phyloP scores from a whole-genome alignment of 2,113 vertebrate species.

The Pelobates fuscus region DNA sequence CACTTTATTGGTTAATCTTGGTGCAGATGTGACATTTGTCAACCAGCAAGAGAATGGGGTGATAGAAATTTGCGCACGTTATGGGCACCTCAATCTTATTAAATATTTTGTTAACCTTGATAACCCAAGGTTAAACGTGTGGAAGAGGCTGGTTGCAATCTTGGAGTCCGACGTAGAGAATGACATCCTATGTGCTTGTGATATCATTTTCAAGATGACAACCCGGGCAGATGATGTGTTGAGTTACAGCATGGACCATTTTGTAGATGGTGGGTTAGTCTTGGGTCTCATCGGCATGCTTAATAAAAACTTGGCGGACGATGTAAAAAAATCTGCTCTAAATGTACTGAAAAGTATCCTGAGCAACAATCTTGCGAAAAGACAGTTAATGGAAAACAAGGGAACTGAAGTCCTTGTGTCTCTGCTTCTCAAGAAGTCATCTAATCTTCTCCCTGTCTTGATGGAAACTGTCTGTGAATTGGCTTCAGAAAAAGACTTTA shows the following conservation, averaged over 20 bases:
- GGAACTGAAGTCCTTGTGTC: conserved; percentile 5
- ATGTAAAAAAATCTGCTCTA: conserved; percentile 12
- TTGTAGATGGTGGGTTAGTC: conserved; percentile 21
- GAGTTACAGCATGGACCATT: background rate
- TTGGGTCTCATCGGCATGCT: background rate
- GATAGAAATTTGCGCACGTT: conserved; percentile 26
- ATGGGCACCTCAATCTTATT: background rate
- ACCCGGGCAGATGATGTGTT: background rate
- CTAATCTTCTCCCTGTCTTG: background rate
- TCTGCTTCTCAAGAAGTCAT: background rate
- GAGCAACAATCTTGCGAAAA: background rate
- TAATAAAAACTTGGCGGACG: background rate
- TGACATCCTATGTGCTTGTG: background rate
- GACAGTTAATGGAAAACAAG: conserved; percentile 7
- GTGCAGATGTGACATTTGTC: conserved; percentile 15
- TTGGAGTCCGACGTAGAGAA: conserved; percentile 6
- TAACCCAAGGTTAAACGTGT: conserved; percentile 17
- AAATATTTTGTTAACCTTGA: conserved; percentile 16
- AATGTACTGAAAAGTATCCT: conserved; percentile 18
- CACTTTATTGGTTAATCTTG: conserved; percentile 19
- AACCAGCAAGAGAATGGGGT: conserved; percentile 17
- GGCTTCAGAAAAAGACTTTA: conserved; percentile 5
- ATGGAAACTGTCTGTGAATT: conserved; percentile 1
- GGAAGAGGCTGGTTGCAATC: conserved; percentile 9
- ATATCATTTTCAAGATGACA: conserved; percentile 2